These are phyloP conservation scores for Stomatorhinus walkeri DNA, from an alignment of 2,797 vertebrate species.

Conservation along the genomic window DNA sequence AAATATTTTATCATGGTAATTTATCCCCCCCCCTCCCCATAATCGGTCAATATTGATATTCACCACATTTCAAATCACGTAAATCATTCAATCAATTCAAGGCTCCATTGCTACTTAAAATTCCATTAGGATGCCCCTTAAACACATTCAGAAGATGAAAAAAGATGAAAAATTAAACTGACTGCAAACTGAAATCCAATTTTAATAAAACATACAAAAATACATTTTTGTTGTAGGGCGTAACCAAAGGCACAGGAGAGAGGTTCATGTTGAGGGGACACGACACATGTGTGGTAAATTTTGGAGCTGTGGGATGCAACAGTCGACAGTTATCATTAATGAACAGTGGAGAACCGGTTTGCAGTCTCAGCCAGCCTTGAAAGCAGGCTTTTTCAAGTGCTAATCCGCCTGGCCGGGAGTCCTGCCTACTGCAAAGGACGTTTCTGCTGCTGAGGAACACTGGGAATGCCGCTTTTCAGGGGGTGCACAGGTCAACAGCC, in stretches of 20 bases:
- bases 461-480: not conserved
- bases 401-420: not conserved
- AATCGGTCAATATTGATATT: not conserved
- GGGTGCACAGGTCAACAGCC: not conserved
- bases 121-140: not conserved
- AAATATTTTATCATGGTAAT: not conserved
- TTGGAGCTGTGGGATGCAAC: not conserved
- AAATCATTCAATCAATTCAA: not conserved
- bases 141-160: not conserved
- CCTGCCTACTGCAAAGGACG: conserved; percentile 7
- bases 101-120: not conserved
- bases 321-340: not conserved
- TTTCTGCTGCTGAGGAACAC: not conserved
- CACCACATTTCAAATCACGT: not conserved
- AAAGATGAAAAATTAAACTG: not conserved
- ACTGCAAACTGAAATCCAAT: not conserved
- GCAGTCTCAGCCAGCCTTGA: not conserved
- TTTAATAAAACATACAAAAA: not conserved
- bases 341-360: not conserved
- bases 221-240: not conserved
- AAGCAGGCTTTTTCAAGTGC: not conserved
- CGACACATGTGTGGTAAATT: not conserved
- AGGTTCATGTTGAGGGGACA: not conserved
- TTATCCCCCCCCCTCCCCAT: not conserved
- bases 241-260: not conserved